Evolutionary conservation across 2,888 invertebrate genomes (phyloP), one percentile per base, ranked within the genome.

Genomic region (Limnephilus rhombicus): DNA sequence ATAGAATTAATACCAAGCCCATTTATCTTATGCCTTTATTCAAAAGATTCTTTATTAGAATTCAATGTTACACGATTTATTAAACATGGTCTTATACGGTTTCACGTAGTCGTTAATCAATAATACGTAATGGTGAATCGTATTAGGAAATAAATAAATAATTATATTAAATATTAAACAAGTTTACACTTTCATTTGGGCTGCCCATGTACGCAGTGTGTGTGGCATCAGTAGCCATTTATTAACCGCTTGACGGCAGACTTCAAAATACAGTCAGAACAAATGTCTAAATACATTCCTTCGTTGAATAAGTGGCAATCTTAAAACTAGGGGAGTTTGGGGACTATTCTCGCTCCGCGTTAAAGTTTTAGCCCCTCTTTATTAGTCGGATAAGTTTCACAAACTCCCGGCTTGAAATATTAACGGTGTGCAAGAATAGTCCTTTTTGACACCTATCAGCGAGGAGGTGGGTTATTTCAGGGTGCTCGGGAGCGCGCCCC

Each of bases 221-320:
- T 91, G 91, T 91, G 91, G 91, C 86, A 41, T 86, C 68, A 31
- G 80, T 81, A 80, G 83, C 90, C 90, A 93, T 93, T 89, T 88
- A 92, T 93, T 93, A 90, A 85, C 90, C 91, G 92, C 45, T 49
- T 86, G 86, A 80, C 92, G 90, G 85, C 80, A 81, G 45, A 89
- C 91, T 89, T 93, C 92, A 92, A 93, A 92, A 93, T 85, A 93
- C 90, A 85, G 92, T 93, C 92, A 92, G 89, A 80, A 92, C 87
- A 92, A 93, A 88, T 90, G 92, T 90, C 92, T 86, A 92, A 93
- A 93, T 80, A 92, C 92, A 91, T 92, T 92, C 91, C 90, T 91
- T 37, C 85, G 82, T 53, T 87, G 89, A 82, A 41, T 87, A 87
- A 87, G 87, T 87, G 80, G 41, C 88, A 37, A 37, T 88, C 45